These are phyloP conservation scores for Minunthozetes semirufus DNA, from an alignment of 2,888 invertebrate species.

Conservation along the genomic window DNA sequence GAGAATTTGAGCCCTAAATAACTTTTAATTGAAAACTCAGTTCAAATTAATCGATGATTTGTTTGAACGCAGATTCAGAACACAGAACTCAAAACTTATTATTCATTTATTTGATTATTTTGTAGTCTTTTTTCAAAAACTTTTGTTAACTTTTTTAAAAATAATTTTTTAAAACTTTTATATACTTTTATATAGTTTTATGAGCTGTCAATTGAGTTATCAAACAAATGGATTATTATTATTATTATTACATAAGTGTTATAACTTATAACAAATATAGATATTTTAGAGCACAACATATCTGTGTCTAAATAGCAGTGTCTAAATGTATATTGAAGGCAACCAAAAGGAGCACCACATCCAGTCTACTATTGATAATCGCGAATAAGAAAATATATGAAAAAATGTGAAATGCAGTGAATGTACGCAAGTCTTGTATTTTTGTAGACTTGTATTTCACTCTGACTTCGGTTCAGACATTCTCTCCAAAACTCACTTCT, in stretches of 20 bases:
- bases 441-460: not conserved
- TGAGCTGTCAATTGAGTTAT: not conserved
- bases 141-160: not conserved
- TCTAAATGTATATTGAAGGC: not conserved
- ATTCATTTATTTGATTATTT: not conserved
- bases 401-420: not conserved
- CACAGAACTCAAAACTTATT: not conserved
- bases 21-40: not conserved
- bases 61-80: not conserved
- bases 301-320: not conserved
- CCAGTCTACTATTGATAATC: constrained; percentile 3
- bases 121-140: not conserved
- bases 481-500: not conserved
- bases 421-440: not conserved
- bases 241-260: not conserved
- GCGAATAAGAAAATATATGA: not conserved
- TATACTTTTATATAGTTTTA: not conserved
- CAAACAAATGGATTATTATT: no score
- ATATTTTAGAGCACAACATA: not conserved
- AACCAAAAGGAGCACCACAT: not conserved
- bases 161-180: not conserved
- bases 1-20: not conserved
- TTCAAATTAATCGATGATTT: not conserved
- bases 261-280: not conserved
- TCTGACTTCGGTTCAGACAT: not conserved